These are phyloP conservation scores for Philopotamus ludificatus DNA, from an alignment of 1,140 invertebrate species.

Conservation along the genomic window DNA sequence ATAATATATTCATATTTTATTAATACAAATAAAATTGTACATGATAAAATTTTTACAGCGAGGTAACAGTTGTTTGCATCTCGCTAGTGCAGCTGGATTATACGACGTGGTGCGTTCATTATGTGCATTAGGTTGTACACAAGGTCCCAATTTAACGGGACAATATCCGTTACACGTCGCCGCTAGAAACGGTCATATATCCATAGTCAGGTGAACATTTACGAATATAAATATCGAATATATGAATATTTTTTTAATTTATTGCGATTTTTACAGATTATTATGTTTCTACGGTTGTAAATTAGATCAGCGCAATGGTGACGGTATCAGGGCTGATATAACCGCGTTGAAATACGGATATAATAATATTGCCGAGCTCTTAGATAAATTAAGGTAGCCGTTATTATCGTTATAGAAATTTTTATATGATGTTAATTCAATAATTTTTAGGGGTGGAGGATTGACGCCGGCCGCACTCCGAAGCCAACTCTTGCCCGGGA, in stretches of 20 bases:
- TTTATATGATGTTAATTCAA: not conserved
- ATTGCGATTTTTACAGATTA: constrained; percentile 53
- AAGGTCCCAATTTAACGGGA: constrained; percentile 67
- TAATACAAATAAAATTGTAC: not conserved
- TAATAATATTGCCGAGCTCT: constrained; percentile 70
- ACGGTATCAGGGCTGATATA: constrained; percentile 79
- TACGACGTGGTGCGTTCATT: constrained; percentile 69
- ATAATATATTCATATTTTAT: not conserved
- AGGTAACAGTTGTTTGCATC: constrained; percentile 75
- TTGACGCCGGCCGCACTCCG: constrained; percentile 56
- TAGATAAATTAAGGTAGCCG: constrained; percentile 67
- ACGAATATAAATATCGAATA: not conserved
- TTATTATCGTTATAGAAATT: not conserved
- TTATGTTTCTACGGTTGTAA: constrained; percentile 73
- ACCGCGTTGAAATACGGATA: constrained; percentile 78
- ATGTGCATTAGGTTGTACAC: constrained; percentile 74
- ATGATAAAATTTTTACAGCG: constrained; percentile 59
- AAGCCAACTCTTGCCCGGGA: constrained; percentile 67
- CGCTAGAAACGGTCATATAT: constrained; percentile 70
- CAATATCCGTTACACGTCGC: constrained; percentile 75
- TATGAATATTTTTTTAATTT: not conserved
- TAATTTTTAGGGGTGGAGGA: constrained; percentile 54
- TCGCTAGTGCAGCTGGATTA: constrained; percentile 68
- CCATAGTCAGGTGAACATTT: constrained; percentile 62
- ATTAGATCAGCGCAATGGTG: constrained; percentile 66